Evolutionary conservation across 1,140 invertebrate genomes (phyloP), one percentile per base, ranked within the genome.

Genomic region (Helicoverpa armigera): DNA sequence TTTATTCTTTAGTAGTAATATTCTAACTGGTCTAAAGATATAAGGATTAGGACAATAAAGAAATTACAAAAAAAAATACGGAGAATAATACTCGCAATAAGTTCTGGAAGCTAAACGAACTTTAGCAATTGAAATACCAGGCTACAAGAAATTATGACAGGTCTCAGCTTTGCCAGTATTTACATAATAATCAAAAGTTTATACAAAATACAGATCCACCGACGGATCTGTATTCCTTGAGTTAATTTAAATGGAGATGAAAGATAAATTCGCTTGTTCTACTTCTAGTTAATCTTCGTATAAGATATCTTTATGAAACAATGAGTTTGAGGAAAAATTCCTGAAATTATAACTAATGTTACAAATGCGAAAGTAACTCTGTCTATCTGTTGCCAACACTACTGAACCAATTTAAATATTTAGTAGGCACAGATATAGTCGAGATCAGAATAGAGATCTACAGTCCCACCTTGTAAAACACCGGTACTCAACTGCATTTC

Each of bases 101-200:
- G 4, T 23, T 29, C 12, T 31, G 4, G 13, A 61, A 61, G 35
- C 35, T 43, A 61, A 60, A 61, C 11, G 11, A 61, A 61, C 13
- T 60, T 29, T 9, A 61, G 23, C 23, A 61, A 61, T 61, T 61
- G 58, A 69, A 69, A 69, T 48, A 50, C 18, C 35, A 50, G 16
- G 43, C 14, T 69, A 18, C 65, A 69, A 69, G 65, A 69, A 69
- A 48, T 69, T 69, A 69, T 69, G 65, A 69, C 65, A 69, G 65
- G 65, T 69, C 12, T 11, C 10, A 18, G 65, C 35, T 69, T 50
- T 16, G 50, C 3, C 9, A 69, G 43, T 69, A 69, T 69, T 69
- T 69, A 69, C 65, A 69, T 69, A 69, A 69, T 69, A 69, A 69
- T 69, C 65, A 69, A 69, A 69, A 69, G 65, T 69, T 69, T 69